A percentile compares a stretch with the other conserved stretches of the same genome.
These are phyloP conservation scores for Todiramphus chloris DNA, from an alignment of 2,113 vertebrate genomes.

Conservation along the genomic window DNA sequence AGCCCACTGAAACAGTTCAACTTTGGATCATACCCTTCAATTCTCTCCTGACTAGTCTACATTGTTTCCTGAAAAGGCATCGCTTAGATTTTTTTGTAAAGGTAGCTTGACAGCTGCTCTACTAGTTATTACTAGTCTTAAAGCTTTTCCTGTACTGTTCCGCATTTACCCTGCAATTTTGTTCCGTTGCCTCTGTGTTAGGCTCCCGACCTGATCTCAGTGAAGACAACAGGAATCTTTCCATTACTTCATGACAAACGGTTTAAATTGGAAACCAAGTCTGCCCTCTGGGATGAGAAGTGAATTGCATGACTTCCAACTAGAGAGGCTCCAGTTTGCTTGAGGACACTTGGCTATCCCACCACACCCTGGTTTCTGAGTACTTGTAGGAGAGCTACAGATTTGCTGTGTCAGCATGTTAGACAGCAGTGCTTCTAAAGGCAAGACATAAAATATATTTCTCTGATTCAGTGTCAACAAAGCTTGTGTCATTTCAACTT, in stretches of 20 bases:
- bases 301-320: background rate
- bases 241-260: conserved; percentile 31
- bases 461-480: conserved; percentile 14
- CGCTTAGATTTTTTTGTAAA: background rate
- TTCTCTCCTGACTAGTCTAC: conserved; percentile 48
- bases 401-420: conserved; percentile 39
- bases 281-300: background rate
- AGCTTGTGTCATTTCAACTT: conserved; percentile 1
- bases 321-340: background rate
- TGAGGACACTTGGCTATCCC: background rate
- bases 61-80: conserved; percentile 57
- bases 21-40: conserved; percentile 58
- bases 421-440: background rate
- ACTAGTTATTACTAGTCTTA: conserved; percentile 13
- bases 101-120: conserved; percentile 44
- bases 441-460: conserved; percentile 5
- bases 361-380: background rate
- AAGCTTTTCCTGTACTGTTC: conserved; percentile 21
- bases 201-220: conserved; percentile 33
- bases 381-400: background rate
- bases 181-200: background rate
- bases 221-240: conserved; percentile 40
- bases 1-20: conserved; percentile 52
- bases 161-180: background rate
- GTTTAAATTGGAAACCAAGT: conserved; percentile 19